These are phyloP conservation scores for Melinaea marsaeus DNA, from an alignment of 2,888 invertebrate species.

Conservation along the genomic window DNA sequence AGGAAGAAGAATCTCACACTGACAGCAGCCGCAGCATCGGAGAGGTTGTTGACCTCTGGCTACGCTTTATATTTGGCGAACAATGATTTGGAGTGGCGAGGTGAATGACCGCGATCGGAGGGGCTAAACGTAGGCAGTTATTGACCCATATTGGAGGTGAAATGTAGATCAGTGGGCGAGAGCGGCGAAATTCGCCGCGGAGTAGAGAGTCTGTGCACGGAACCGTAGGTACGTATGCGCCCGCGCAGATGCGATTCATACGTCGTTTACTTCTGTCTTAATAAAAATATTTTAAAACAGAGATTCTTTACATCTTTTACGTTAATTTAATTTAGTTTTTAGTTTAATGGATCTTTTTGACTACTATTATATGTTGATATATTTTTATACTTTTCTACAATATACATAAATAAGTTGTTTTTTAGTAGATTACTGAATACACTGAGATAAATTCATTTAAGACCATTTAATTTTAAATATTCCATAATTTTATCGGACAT, in stretches of 20 bases:
- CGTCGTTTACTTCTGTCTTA: not conserved
- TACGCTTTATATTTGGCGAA: slow-evolving; percentile 76
- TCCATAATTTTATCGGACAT: too few species aligned
- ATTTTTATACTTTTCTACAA: too few species aligned
- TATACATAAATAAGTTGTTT: too few species aligned
- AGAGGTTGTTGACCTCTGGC: slow-evolving; percentile 63
- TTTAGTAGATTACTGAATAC: too few species aligned
- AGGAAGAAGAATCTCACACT: slow-evolving; percentile 59
- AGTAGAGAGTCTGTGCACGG: slow-evolving; percentile 45
- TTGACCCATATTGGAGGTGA: slow-evolving; percentile 77
- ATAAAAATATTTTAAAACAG: not conserved
- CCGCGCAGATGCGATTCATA: slow-evolving; percentile 23
- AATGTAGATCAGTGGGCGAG: slow-evolving; percentile 80
- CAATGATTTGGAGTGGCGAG: slow-evolving; percentile 77
- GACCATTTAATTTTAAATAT: too few species aligned
- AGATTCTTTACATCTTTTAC: not conserved
- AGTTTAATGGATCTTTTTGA: too few species aligned
- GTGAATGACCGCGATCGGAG: slow-evolving; percentile 74
- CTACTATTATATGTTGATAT: too few species aligned
- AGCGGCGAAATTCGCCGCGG: slow-evolving; percentile 73
- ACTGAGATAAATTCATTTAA: too few species aligned
- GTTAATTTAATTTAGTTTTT: too few species aligned
- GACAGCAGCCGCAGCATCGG: slow-evolving; percentile 61
- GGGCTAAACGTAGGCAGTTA: slow-evolving; percentile 78
- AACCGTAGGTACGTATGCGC: slow-evolving; percentile 33